A percentile compares a stretch with the other conserved stretches of the same genome.
phyloP scores from a whole-genome alignment of 2,888 invertebrate genomes.

The Lasius fuliginosus region DNA sequence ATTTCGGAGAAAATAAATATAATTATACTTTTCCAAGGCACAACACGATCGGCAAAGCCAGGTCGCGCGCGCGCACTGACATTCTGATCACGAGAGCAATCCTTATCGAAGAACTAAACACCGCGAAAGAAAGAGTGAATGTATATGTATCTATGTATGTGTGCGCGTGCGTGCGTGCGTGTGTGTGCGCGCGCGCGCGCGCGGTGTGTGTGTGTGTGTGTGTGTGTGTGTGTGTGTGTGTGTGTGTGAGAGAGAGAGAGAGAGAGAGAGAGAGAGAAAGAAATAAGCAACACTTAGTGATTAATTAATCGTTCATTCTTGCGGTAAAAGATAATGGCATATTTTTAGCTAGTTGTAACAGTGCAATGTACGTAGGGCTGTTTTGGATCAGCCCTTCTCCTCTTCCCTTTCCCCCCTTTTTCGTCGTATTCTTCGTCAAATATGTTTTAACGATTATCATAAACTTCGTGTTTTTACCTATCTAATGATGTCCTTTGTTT shows the following conservation, averaged over 20 bases:
- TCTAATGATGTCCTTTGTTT: slow-evolving; percentile 42
- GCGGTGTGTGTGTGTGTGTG: neutral
- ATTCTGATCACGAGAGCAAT: slow-evolving; percentile 58
- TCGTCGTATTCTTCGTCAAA: slow-evolving; percentile 59
- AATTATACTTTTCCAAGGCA: slow-evolving; percentile 24
- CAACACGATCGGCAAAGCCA: slow-evolving; percentile 13
- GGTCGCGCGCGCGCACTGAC: slow-evolving; percentile 52
- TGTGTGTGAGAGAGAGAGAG: neutral
- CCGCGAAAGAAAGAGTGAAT: slow-evolving; percentile 24
- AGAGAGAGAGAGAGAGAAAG: slow-evolving; percentile 58
- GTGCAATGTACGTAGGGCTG: slow-evolving; percentile 73
- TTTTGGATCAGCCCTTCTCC: slow-evolving; percentile 29
- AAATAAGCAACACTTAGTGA: slow-evolving; percentile 78
- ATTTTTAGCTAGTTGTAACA: slow-evolving; percentile 71
- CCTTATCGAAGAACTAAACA: slow-evolving; percentile 31
- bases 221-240: neutral
- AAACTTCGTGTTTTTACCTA: slow-evolving; percentile 52
- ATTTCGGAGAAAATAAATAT: slow-evolving; percentile 12
- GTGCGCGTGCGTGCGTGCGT: neutral
- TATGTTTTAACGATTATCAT: slow-evolving; percentile 58
- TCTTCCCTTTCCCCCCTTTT: slow-evolving; percentile 49
- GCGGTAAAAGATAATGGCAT: slow-evolving; percentile 70
- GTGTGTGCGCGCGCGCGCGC: neutral
- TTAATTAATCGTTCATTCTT: slow-evolving; percentile 78
- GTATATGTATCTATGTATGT: neutral